Evolutionary conservation across 2,888 invertebrate genomes (phyloP), one percentile per base, ranked within the genome.

Genomic region (Seladonia tumulorum): DNA sequence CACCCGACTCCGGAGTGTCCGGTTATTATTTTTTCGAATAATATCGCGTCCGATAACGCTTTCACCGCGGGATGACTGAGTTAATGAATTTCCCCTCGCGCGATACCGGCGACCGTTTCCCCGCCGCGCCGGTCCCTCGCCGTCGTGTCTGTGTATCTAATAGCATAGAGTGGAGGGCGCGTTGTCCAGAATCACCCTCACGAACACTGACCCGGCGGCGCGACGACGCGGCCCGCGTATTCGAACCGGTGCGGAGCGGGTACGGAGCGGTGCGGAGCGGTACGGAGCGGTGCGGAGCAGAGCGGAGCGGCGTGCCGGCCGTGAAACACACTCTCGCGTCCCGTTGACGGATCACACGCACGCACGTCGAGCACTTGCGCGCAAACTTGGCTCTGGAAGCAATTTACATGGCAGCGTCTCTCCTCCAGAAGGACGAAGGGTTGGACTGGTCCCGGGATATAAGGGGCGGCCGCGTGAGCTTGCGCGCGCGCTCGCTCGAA

Each of bases 381-480:
- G 89, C 88, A 87, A 92, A 91, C 91, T 88, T 92, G 90, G 89
- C 90, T 91, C 90, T 89, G 87, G 92, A 93, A 93, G 94, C 94
- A 94, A 94, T 94, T 94, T 94, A 94, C 94, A 93, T 93, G 93
- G 93, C 92, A 93, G 92, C 93, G 91, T 93, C 92, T 93, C 92
- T 91, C 88, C 89, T 87, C 87, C 77, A 84, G 87, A 83, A 84
- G 87, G 84, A 81, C 82, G 76, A 79, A 77, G 82, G 86, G 86
- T 39, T 80, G 81, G 77, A 66, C 66, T 35, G 66, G 63, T 76
- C 35, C 49, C 29, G 81, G 80, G 82, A 68, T 73, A 49, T 72
- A 84, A 70, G 63, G 76, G 79, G 70, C 35, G 66, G 35, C 66
- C 60, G 78, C 42, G 78, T 45, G 82, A 49, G 83, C 72, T 53